Base-by-base conservation (phyloP, 53 echinoderm and acorn worm species). In the Patiria pectinifera region DNA sequence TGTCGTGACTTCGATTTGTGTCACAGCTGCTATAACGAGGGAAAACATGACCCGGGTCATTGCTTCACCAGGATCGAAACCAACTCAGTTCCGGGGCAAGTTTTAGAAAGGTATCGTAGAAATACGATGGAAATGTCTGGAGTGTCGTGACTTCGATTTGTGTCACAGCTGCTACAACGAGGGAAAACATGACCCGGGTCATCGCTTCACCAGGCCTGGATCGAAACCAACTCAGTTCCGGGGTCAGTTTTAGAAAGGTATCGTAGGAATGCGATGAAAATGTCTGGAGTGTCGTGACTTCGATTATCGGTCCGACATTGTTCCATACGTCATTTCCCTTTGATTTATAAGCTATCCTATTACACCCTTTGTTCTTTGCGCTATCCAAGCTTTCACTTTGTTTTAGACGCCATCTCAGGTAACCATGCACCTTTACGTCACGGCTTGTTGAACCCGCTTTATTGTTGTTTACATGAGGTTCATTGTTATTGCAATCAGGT, bases 1-100 rank as follows among this genome's bases (percentile, higher is more conserved):
- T 93, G 93, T 79, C 23, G 35, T 22, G 80, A 93, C 77, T 93
- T 82, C 48, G 93, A 93, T 49, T 16, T 93, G 48, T 93, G 93
- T 44, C 72, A 85, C 43, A 69, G 15, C 18, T 93, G 93, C 43
- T 93, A 93, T 84, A 83, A 89, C 74, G 89, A 89, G 43, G 93
- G 84, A 14, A 91, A 93, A 53, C 93, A 93, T 70, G 85, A 90
- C 48, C 11, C 84, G 11, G 61, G 44, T 2, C 89, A 93, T 76
- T 26, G 23, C 46, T 94, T 35, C 35, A 35, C 35, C 0, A 35
- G 35, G 35, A 35, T 35, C 35, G 35, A 35, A 35, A 35, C 35
- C 35, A 35, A 35, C 35, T 35, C 35, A 35, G 35, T 35, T 35
- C 35, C 35, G 35, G 35, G 35, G 35, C 91, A 35, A 35, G 35